Base-by-base conservation (phyloP, 2,113 vertebrate genomes). In the Catharus fuscescens region DNA sequence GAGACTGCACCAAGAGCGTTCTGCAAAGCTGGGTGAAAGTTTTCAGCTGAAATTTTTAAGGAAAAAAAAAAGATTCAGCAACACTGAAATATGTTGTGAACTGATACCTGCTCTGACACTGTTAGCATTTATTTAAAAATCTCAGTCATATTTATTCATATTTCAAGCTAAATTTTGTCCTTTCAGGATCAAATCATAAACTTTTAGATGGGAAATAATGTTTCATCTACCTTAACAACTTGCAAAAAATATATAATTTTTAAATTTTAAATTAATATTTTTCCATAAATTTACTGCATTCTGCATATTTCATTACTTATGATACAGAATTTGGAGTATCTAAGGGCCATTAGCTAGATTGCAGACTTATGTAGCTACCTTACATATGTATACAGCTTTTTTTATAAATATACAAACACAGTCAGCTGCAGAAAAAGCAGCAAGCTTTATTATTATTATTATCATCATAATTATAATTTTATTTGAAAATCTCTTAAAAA, bases 381-480 rank as follows among this genome's bases (percentile, higher is more conserved):
- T 38, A 45, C 9, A 26, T 20, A 36, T 3, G 8, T 65, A 69
- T 10, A 32, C 1, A 23, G 19, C 11, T 18, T 53, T 36, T 69
- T 70, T 38, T 3, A 92, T 29, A 80, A 70, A 67, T 21, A 32
- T 3, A 56, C 3, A 76, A 64, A 52, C 23, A 59, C 8, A 31
- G 47, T 62, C 54, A 92, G 44, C 26, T 81, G 10, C 38, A 70
- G 26, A 48, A 80, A 83, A 85, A 73, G 21, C 36, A 77, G 32
- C 31, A 77, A 71, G 5, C 10, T 56, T 65, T 32, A 50, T 76
- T 10, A 48, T 48, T 18, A 48, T 48, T 21, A 25, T 42, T 2
- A 65, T 20, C 0, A 42, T 18, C 0, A 28, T 34, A 1, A 71
- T 26, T 2, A 17, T 66, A 18, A 13, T 34, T 44, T 52, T 34